Conservation (phyloP, 2,888 invertebrate genomes). For the Liopterus haemorrhoidalis region DNA sequence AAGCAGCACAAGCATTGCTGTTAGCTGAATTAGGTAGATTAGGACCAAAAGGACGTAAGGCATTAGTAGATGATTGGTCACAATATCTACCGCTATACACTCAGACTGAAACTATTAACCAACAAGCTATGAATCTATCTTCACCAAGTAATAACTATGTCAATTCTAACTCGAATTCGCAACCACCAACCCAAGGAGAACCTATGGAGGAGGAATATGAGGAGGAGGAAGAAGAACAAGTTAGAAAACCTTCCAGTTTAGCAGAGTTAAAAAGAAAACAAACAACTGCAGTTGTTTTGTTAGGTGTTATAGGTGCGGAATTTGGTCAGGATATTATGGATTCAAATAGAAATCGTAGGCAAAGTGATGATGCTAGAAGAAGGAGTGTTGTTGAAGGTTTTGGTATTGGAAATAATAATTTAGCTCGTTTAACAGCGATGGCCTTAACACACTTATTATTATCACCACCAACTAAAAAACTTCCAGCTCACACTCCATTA, state of each 20-base stretch:
- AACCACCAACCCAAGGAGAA: slow-evolving; percentile 26
- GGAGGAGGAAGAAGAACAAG: slow-evolving; percentile 80
- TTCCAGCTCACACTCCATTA: slow-evolving; percentile 89
- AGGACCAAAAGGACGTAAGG: slow-evolving; percentile 85
- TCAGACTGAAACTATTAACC: slow-evolving; percentile 71
- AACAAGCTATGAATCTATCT: slow-evolving; percentile 54
- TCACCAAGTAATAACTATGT: slow-evolving; percentile 47
- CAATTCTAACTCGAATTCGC: slow-evolving; percentile 33
- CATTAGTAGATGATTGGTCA: slow-evolving; percentile 92
- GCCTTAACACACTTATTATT: slow-evolving; percentile 89
- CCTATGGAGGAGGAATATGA: slow-evolving; percentile 73
- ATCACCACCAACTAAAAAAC: slow-evolving; percentile 73
- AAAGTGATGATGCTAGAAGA: slow-evolving; percentile 55
- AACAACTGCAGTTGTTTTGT: slow-evolving; percentile 91
- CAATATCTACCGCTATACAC: slow-evolving; percentile 88
- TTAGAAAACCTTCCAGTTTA: slow-evolving; percentile 76
- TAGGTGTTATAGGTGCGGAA: slow-evolving; percentile 97
- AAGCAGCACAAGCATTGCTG: slow-evolving; percentile 92
- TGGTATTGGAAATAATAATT: slow-evolving; percentile 78
- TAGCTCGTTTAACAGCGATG: slow-evolving; percentile 88
- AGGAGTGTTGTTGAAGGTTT: slow-evolving; percentile 85
- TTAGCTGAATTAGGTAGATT: slow-evolving; percentile 85
- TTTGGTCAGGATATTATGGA: slow-evolving; percentile 91
- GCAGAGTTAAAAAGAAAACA: slow-evolving; percentile 89
- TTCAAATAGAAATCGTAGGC: slow-evolving; percentile 54